Conservation (phyloP, 2,888 invertebrate genomes). For the Cactoblastis cactorum region DNA sequence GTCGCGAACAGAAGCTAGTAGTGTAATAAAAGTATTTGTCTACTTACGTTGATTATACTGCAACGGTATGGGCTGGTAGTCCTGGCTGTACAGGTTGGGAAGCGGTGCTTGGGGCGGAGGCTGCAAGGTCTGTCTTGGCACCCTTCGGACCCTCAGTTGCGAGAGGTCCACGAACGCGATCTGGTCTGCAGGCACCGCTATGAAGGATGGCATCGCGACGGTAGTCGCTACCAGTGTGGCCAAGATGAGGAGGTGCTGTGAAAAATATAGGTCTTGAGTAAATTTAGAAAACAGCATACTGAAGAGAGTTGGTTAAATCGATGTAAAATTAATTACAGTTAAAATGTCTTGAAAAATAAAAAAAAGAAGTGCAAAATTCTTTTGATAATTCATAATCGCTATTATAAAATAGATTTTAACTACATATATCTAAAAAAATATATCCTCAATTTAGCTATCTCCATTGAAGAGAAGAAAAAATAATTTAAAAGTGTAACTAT, state of each 20-base stretch:
- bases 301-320: no score
- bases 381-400: no score
- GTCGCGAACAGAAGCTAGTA: background rate
- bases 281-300: no score
- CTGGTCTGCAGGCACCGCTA: slow-evolving; percentile 81
- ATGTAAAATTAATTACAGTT: no score
- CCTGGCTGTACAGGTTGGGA: slow-evolving; percentile 44
- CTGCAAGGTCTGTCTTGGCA: slow-evolving; percentile 61
- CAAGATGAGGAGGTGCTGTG: slow-evolving; percentile 53
- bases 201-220: slow-evolving; percentile 76
- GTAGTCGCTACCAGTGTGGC: slow-evolving; percentile 44
- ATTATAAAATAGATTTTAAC: no score
- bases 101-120: slow-evolving; percentile 38
- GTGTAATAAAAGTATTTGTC: background rate
- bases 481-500: background rate
- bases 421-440: no score
- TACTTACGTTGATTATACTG: slow-evolving; percentile 58
- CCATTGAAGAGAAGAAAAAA: background rate
- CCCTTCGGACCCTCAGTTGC: slow-evolving; percentile 50
- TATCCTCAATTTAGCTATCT: no score
- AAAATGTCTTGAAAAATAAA: no score
- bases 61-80: slow-evolving; percentile 48
- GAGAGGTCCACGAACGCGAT: slow-evolving; percentile 78
- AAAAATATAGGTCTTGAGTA: slow-evolving; percentile 17
- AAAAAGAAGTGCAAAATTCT: no score